phyloP scores from a whole-genome alignment of 2,113 vertebrate species.

The Asarcornis scutulata region DNA sequence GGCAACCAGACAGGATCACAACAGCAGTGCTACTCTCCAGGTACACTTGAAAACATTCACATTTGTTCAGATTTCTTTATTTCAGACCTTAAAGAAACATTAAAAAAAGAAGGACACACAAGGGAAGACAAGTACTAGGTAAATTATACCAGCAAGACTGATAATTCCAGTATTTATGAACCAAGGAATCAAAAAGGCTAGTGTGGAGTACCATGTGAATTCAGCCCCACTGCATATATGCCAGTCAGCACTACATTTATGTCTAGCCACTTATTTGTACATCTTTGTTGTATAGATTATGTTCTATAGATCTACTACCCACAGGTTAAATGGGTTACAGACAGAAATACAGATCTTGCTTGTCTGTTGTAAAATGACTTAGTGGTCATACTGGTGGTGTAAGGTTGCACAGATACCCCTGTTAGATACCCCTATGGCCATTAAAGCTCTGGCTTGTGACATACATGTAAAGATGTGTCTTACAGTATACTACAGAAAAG shows the following conservation, averaged over 20 bases:
- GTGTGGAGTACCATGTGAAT: not conserved
- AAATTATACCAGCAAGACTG: not conserved
- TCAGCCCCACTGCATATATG: not conserved
- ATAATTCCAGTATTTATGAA: not conserved
- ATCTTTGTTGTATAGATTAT: not conserved
- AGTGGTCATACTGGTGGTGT: not conserved
- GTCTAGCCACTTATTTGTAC: not conserved
- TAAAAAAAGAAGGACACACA: not conserved
- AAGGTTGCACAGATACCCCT: not conserved
- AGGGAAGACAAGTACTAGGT: not conserved
- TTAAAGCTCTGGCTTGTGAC: not conserved
- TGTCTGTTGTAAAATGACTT: not conserved
- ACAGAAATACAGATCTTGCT: not conserved
- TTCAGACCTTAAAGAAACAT: not conserved
- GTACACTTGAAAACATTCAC: not conserved
- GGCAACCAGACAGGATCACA: not conserved
- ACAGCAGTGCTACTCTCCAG: not conserved
- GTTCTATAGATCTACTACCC: not conserved
- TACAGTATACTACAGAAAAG: not conserved
- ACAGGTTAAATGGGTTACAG: not conserved
- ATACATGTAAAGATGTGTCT: not conserved
- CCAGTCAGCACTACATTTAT: not conserved
- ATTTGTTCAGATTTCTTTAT: not conserved
- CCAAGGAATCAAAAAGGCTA: not conserved
- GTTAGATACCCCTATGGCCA: too few relatives aligned